phyloP scores from a whole-genome alignment of 2,113 vertebrate species.

The Heterocephalus glaber region DNA sequence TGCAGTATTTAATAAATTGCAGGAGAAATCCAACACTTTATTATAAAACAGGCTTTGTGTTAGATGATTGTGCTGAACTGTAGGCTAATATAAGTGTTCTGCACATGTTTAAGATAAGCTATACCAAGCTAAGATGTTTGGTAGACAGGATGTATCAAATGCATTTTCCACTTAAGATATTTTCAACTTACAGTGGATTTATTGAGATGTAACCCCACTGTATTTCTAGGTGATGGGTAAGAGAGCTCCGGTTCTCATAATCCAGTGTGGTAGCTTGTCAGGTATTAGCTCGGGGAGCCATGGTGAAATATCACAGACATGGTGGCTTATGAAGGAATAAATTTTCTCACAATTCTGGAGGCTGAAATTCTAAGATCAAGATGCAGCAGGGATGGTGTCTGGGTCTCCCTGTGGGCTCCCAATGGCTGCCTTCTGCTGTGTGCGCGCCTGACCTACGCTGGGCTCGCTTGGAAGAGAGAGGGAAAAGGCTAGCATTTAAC shows the following conservation, averaged over 20 bases:
- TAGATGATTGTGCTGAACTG: background rate
- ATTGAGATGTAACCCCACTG: too few species aligned
- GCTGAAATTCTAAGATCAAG: background rate
- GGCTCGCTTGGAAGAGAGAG: background rate
- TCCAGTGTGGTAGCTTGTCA: background rate
- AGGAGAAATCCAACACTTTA: background rate
- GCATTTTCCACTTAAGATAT: background rate
- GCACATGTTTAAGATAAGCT: background rate
- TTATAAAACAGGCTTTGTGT: background rate
- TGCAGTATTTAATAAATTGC: background rate
- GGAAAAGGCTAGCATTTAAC: background rate
- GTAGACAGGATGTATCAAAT: background rate
- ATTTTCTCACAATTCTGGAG: background rate
- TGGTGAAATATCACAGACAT: background rate
- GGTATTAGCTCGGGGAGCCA: fast-evolving
- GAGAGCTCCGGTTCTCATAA: background rate
- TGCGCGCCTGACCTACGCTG: fast-evolving
- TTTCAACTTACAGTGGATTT: background rate
- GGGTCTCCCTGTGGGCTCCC: background rate
- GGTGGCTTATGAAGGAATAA: background rate
- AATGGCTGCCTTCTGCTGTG: background rate
- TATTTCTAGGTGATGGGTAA: background rate
- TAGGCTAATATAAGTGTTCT: background rate
- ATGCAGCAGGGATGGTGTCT: background rate
- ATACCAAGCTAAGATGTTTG: background rate